Percentiles rank a stretch among this genome's conserved stretches.
Evolutionary conservation across 2,113 vertebrate genomes (phyloP).

Genomic region (Hymenochirus boettgeri): DNA sequence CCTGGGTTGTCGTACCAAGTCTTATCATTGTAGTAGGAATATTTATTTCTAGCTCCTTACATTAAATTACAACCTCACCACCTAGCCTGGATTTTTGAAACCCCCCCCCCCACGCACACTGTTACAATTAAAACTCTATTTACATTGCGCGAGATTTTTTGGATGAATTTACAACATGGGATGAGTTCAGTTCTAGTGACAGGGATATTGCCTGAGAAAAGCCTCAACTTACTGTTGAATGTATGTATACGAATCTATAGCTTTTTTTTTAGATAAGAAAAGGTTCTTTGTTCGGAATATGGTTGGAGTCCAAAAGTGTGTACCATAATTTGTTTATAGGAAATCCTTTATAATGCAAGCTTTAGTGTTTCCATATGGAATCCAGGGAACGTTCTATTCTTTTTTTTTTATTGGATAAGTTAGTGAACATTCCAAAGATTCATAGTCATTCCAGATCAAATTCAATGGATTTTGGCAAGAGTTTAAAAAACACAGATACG

Average conservation of each 20-base stretch:
- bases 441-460: constrained; percentile 96
- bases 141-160: constrained; percentile 72
- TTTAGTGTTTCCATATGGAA: constrained; percentile 87
- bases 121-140: constrained; percentile 70
- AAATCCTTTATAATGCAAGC: constrained; percentile 76
- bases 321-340: constrained; percentile 82
- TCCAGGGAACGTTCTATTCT: constrained; percentile 65
- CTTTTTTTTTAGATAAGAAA: constrained; percentile 52
- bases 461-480: constrained; percentile 91
- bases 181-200: constrained; percentile 67
- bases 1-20: constrained; percentile 64
- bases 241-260: constrained; percentile 41
- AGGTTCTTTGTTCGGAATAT: constrained; percentile 64
- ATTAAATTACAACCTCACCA: constrained; percentile 66
- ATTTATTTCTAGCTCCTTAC: constrained; percentile 75
- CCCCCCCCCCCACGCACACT: constrained; percentile 66
- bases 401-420: constrained; percentile 69
- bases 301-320: constrained; percentile 69
- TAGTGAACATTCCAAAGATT: constrained; percentile 95
- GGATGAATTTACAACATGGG: constrained; percentile 63
- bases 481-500: constrained; percentile 83
- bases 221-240: constrained; percentile 47
- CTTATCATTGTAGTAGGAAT: constrained; percentile 65
- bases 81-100: constrained; percentile 63
- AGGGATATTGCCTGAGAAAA: constrained; percentile 55